Percentiles rank a stretch among this genome's conserved stretches.
Evolutionary conservation across 2,113 vertebrate genomes (phyloP).

Genomic region (Poeciliopsis prolifica): DNA sequence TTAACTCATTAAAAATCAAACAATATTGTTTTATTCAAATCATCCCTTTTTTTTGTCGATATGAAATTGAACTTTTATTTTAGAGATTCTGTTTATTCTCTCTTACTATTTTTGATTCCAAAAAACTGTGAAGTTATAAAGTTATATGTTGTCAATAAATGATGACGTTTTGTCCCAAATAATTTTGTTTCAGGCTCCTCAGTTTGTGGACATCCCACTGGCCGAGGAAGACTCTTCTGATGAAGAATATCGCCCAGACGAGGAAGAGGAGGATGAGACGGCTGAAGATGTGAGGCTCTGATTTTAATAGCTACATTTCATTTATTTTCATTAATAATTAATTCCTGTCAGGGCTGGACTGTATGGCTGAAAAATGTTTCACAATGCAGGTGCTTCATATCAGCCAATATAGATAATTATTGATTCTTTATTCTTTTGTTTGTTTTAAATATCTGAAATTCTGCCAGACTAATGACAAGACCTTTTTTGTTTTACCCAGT

Average conservation of each 20-base stretch:
- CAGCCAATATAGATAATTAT: no score
- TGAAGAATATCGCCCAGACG: constrained; percentile 94
- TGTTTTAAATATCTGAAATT: no score
- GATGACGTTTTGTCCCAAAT: neutral
- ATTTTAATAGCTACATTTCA: neutral
- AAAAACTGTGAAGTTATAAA: neutral
- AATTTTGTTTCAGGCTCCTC: constrained; percentile 80
- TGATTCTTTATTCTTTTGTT: no score
- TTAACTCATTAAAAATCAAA: no score
- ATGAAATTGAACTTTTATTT: neutral
- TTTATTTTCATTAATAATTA: neutral
- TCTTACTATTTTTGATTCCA: neutral
- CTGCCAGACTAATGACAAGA: no score
- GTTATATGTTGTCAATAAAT: neutral
- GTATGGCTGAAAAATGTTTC: no score
- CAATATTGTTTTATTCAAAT: no score
- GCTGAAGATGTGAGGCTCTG: constrained; percentile 82
- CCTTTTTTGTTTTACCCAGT: no score
- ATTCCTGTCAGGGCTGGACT: neutral
- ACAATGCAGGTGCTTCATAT: no score
- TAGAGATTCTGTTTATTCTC: neutral
- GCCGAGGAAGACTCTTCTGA: constrained; percentile 97
- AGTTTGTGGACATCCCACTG: constrained; percentile 95
- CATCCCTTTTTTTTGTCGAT: no score
- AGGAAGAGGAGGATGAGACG: constrained; percentile 96